Evolutionary conservation across 2,888 invertebrate genomes (phyloP).

Genomic region (Philereme transversata): DNA sequence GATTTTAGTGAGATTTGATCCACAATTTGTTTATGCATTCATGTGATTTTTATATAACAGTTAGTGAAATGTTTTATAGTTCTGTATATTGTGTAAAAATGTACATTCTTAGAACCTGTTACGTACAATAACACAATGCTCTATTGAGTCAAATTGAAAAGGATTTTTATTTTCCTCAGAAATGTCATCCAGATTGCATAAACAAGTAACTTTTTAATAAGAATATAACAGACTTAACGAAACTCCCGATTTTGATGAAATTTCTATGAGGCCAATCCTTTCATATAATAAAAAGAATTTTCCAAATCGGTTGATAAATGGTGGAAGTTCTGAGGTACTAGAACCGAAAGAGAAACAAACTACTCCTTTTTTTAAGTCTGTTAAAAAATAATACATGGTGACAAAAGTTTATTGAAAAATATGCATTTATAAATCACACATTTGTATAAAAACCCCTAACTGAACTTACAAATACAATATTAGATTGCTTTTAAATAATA

Average conservation of each 20-base stretch:
- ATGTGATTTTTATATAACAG: constrained; percentile 38
- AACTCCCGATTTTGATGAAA: too few relatives aligned
- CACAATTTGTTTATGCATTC: constrained; percentile 36
- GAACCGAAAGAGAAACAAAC: too few relatives aligned
- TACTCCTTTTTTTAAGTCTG: too few relatives aligned
- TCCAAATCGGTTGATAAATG: too few relatives aligned
- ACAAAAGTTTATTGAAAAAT: constrained; percentile 28
- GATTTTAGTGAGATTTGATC: constrained; percentile 36
- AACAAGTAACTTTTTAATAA: too few relatives aligned
- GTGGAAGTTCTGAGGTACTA: too few relatives aligned
- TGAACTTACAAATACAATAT: neutral
- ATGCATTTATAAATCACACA: neutral
- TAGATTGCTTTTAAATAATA: neutral
- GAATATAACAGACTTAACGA: too few relatives aligned
- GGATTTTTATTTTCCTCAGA: constrained; percentile 30
- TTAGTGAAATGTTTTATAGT: constrained; percentile 48
- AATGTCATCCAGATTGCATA: neutral
- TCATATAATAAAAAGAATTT: too few relatives aligned
- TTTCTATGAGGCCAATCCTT: too few relatives aligned
- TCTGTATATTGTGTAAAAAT: constrained; percentile 50
- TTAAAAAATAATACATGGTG: too few relatives aligned
- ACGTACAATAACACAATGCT: constrained; percentile 53
- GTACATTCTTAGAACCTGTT: constrained; percentile 53
- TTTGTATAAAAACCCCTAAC: neutral
- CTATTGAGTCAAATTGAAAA: constrained; percentile 49